A percentile compares a stretch with the other conserved stretches of the same genome.
Evolutionary conservation across 2,888 invertebrate species (phyloP).

Genomic region (Anthophora plumipes): DNA sequence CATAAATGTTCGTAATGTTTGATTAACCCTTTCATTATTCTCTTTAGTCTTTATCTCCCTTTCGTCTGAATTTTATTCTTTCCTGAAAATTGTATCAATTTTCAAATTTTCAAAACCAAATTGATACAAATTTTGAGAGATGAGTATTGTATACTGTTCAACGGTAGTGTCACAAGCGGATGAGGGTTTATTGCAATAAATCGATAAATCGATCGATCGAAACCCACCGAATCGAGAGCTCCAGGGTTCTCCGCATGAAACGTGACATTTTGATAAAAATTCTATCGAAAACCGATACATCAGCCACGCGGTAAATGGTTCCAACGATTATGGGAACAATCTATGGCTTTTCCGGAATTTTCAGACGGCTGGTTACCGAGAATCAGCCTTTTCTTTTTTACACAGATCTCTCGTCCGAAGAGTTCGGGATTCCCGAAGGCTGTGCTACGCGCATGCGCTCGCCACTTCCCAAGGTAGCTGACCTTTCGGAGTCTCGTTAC

Average conservation of each 20-base stretch:
- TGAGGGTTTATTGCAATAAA: no score
- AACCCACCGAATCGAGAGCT: neutral
- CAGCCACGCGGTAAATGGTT: neutral
- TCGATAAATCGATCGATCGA: no score
- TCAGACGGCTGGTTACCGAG: conserved; percentile 11
- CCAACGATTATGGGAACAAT: neutral
- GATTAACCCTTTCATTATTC: no score
- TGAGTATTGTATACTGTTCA: no score
- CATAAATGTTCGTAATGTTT: no score
- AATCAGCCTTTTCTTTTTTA: conserved; percentile 18
- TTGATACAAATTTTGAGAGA: no score
- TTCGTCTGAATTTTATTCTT: no score
- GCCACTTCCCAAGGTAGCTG: conserved; percentile 14
- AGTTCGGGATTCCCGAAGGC: conserved; percentile 29
- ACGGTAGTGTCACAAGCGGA: no score
- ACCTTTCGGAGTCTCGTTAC: neutral
- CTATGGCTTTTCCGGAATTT: neutral
- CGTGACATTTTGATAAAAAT: neutral
- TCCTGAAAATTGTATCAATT: no score
- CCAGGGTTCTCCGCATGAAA: neutral
- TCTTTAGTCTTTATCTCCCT: no score
- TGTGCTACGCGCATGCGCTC: neutral
- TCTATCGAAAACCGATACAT: neutral
- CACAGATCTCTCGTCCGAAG: neutral
- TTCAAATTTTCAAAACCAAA: no score